phyloP scores from a whole-genome alignment of 2,113 vertebrate genomes.

The Zosterops lateralis region DNA sequence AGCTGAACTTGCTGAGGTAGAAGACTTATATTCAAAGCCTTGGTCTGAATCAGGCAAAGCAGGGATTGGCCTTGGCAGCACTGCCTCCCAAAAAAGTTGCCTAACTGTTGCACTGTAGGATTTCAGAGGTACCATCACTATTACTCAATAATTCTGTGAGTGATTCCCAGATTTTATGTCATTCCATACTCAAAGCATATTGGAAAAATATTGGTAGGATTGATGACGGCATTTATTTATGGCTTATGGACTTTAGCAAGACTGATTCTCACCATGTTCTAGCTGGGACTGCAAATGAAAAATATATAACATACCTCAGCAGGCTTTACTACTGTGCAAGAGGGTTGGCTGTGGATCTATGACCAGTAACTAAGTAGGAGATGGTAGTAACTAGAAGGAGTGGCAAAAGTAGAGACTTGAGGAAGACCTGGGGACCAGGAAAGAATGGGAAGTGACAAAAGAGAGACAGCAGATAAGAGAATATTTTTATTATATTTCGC shows the following conservation, averaged over 20 bases:
- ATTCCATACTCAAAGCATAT: neutral
- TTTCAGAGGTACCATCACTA: neutral
- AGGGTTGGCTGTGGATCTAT: neutral
- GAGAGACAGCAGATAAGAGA: neutral
- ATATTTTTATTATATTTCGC: neutral
- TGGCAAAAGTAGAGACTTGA: neutral
- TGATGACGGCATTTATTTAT: neutral
- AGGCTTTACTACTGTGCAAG: neutral
- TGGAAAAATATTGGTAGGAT: neutral
- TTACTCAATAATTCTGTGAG: neutral
- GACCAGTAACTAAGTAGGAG: neutral
- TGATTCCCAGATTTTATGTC: neutral
- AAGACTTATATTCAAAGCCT: neutral
- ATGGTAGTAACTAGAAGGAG: neutral
- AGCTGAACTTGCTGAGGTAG: neutral
- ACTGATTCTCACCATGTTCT: neutral
- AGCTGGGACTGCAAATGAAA: neutral
- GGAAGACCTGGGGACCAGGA: neutral
- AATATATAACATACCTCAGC: neutral
- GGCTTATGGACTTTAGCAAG: neutral
- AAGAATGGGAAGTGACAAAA: neutral
- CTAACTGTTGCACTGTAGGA: neutral
- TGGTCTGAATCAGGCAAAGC: neutral
- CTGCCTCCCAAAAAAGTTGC: neutral
- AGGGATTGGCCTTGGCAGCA: neutral